Evolutionary conservation across 2,888 invertebrate genomes (phyloP).

Genomic region (Epinotia nisella): DNA sequence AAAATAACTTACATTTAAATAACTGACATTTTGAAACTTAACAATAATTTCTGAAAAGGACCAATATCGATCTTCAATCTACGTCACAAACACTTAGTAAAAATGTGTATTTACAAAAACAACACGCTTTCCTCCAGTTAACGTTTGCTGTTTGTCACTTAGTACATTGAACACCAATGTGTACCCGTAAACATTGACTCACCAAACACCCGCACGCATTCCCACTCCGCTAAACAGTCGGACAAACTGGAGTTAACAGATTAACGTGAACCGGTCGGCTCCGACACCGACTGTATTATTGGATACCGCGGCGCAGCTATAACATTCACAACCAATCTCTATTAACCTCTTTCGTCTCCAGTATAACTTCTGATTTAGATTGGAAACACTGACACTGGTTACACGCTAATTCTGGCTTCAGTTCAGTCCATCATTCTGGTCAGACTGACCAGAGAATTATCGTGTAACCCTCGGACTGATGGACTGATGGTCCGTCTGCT

Average conservation of each 20-base stretch:
- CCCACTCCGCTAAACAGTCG: conserved; percentile 14
- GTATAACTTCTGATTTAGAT: no score
- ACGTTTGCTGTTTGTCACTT: conserved; percentile 2
- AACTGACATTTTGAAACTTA: no score
- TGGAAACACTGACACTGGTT: no score
- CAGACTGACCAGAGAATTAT: no score
- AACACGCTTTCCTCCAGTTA: neutral
- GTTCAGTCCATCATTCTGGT: no score
- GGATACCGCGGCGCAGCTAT: neutral
- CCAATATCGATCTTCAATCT: no score
- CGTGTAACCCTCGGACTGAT: no score
- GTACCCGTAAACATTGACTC: conserved; percentile 20
- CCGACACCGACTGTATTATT: conserved; percentile 21
- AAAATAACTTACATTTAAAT: no score
- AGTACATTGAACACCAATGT: neutral
- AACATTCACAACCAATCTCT: conserved; percentile 5
- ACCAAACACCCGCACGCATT: conserved; percentile 5
- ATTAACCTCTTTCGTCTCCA: neutral
- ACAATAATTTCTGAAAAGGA: no score
- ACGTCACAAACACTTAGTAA: neutral
- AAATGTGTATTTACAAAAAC: neutral
- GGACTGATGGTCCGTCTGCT: no score
- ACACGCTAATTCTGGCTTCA: no score
- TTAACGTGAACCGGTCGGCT: conserved; percentile 32
- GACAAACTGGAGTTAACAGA: conserved; percentile 22